Evolutionary conservation across 37 sponge, comb jelly and placozoan genomes (phyloP).

Genomic region (Hormiphora californensis): DNA sequence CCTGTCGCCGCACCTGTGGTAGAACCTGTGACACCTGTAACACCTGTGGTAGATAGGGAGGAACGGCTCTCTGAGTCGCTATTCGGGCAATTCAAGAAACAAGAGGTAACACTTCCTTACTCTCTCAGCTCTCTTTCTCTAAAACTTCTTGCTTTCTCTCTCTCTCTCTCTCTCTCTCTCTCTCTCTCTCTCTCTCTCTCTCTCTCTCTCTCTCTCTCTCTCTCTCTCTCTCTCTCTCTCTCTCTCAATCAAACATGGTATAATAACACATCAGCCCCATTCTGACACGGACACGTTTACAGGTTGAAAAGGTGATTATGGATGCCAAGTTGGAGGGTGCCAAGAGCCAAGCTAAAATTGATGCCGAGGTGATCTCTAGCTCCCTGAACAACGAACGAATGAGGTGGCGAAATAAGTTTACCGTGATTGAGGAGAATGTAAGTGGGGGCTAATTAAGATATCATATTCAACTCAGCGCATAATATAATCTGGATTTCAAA

Average conservation of each 20-base stretch:
- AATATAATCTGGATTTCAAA: neutral
- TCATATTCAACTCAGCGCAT: neutral
- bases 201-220: too few species aligned
- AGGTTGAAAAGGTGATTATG: conserved; percentile 35
- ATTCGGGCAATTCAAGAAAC: conserved; percentile 42
- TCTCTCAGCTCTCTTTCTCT: too few species aligned
- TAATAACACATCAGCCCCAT: too few species aligned
- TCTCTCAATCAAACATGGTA: too few species aligned
- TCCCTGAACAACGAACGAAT: neutral
- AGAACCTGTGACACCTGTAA: neutral
- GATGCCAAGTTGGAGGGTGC: conserved; percentile 51
- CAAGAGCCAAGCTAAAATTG: conserved; percentile 1
- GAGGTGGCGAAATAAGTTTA: conserved; percentile 1
- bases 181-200: too few species aligned
- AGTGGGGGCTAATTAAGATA: too few species aligned
- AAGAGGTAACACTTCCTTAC: conserved; percentile 42
- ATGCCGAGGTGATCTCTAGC: conserved; percentile 33
- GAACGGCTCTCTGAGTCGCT: neutral
- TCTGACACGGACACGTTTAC: neutral
- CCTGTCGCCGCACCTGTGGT: neutral
- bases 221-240: too few species aligned
- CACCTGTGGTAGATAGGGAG: neutral
- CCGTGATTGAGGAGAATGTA: conserved; percentile 18
- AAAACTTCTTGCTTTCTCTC: too few species aligned
- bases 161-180: too few species aligned